These are phyloP conservation scores for Trachelus iudaicus DNA, from an alignment of 2,888 invertebrate genomes.

Conservation along the genomic window DNA sequence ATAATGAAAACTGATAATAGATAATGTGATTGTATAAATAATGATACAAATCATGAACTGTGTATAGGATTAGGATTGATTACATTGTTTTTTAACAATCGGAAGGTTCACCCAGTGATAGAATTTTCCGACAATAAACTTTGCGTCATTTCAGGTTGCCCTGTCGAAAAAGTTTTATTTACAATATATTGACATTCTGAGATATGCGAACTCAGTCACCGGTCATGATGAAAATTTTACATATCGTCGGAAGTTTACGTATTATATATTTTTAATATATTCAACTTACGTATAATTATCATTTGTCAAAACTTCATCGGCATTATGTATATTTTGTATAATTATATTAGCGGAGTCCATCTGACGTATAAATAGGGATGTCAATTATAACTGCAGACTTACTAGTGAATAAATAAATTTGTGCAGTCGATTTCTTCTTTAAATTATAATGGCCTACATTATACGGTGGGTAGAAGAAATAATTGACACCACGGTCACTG, in stretches of 20 bases:
- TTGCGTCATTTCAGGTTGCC: conserved; percentile 12
- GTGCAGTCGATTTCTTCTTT: conserved; percentile 33
- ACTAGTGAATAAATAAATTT: conserved; percentile 38
- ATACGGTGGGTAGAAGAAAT: neutral
- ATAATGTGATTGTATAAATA: no score
- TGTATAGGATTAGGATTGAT: no score
- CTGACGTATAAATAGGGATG: conserved; percentile 41
- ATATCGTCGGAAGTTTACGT: conserved; percentile 31
- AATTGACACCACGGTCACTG: neutral
- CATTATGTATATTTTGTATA: neutral
- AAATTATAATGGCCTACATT: neutral
- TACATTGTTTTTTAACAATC: no score
- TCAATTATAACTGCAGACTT: conserved; percentile 34
- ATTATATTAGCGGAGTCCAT: neutral
- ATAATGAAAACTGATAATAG: neutral
- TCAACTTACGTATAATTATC: conserved; percentile 37
- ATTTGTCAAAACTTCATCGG: neutral
- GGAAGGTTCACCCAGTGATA: no score
- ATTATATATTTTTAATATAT: conserved; percentile 46
- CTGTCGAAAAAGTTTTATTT: conserved; percentile 49
- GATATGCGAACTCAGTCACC: conserved; percentile 42
- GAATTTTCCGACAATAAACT: neutral
- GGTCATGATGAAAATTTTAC: conserved; percentile 43
- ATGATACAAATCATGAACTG: no score
- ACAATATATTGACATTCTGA: conserved; percentile 53